phyloP scores from a whole-genome alignment of 2,113 vertebrate species.

The Sorex fumeus region DNA sequence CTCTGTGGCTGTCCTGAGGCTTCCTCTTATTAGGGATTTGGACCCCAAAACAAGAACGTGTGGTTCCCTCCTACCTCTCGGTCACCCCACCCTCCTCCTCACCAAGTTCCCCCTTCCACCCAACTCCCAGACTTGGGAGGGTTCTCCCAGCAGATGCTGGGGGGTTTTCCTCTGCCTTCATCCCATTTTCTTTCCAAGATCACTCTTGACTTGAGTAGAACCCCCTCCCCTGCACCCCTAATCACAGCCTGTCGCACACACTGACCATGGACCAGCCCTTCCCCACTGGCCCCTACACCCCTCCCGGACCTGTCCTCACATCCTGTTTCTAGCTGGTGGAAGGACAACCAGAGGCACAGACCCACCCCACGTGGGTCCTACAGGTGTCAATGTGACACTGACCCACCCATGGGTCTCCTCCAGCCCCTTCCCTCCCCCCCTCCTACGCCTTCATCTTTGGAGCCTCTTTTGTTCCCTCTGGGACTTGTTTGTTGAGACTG shows the following conservation, averaged over 20 bases:
- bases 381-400: background rate
- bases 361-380: background rate
- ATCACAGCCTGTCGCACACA: background rate
- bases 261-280: too few relatives aligned
- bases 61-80: background rate
- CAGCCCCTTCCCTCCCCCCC: background rate
- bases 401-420: background rate
- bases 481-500: background rate
- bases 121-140: background rate
- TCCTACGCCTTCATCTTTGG: background rate
- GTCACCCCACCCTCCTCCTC: background rate
- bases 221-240: background rate
- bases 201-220: background rate
- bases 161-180: background rate
- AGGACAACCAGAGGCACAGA: too few relatives aligned
- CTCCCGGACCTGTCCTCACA: accelerated
- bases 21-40: background rate
- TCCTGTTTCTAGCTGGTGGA: background rate
- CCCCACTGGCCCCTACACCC: too few relatives aligned
- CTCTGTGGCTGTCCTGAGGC: background rate
- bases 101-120: accelerated
- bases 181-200: background rate
- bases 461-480: slow-evolving; percentile 41
- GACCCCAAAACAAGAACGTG: background rate
- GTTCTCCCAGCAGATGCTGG: background rate